A percentile compares a stretch with the other conserved stretches of the same genome.
phyloP scores from a whole-genome alignment of 2,888 invertebrate species.

The Drosophila mayaguana region DNA sequence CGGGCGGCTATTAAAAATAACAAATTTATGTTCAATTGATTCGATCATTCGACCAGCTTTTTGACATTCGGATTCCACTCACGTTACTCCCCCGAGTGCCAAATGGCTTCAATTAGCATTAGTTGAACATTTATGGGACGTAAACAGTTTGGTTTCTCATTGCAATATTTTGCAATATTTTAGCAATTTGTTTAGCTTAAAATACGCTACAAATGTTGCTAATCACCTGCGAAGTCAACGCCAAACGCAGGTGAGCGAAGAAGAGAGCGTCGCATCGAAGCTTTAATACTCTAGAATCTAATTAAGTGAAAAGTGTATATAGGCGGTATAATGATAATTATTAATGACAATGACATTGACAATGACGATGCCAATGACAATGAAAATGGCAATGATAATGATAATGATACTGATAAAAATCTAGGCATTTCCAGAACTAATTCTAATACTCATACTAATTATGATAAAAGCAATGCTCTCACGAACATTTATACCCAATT shows the following conservation, averaged over 20 bases:
- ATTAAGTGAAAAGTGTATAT: not conserved
- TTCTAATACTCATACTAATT: not conserved
- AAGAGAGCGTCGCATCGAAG: not conserved
- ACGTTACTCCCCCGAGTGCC: conserved; percentile 34
- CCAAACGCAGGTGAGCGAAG: not conserved
- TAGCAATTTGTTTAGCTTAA: conserved; percentile 57
- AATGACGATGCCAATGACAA: not conserved
- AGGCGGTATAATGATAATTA: not conserved
- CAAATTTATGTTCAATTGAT: conserved; percentile 40
- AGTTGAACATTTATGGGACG: conserved; percentile 38
- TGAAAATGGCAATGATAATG: not conserved
- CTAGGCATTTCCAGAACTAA: too few species aligned
- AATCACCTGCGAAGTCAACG: conserved; percentile 59
- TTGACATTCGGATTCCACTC: conserved; percentile 25
- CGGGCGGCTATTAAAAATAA: conserved; percentile 35
- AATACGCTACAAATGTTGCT: conserved; percentile 56
- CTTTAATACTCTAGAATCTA: conserved; percentile 15
- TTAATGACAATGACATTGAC: not conserved
- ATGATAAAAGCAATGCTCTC: not conserved
- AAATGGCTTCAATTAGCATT: conserved; percentile 45
- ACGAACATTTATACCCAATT: not conserved
- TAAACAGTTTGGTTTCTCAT: conserved; percentile 15
- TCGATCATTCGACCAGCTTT: conserved; percentile 30
- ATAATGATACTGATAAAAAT: not conserved
- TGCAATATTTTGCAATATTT: conserved; percentile 28